These are phyloP conservation scores for Drosophila seguyi DNA, from an alignment of 1,140 invertebrate species.

Conservation along the genomic window DNA sequence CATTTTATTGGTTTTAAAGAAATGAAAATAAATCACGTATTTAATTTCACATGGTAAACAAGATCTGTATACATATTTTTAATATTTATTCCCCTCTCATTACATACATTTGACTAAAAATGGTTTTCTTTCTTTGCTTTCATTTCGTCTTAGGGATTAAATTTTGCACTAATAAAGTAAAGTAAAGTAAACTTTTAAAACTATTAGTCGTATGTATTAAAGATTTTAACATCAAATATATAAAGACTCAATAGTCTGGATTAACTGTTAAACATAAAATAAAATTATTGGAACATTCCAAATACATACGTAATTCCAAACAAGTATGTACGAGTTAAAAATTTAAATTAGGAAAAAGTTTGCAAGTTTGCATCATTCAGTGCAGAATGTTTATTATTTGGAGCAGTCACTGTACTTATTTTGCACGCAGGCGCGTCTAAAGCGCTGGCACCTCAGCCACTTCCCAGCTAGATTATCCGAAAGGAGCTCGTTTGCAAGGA, in stretches of 20 bases:
- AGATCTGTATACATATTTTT: background rate
- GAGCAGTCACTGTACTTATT: conserved; percentile 4
- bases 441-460: conserved; percentile 8
- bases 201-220: too few species aligned
- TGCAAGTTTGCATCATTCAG: too few species aligned
- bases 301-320: background rate
- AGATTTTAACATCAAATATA: background rate
- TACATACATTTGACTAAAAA: background rate
- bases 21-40: background rate
- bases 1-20: background rate
- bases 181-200: background rate
- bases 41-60: background rate
- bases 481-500: conserved; percentile 48
- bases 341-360: too few species aligned
- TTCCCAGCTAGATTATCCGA: background rate
- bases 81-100: background rate
- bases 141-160: background rate
- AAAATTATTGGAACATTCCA: background rate
- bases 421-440: conserved; percentile 55
- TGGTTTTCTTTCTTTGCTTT: background rate
- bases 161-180: background rate
- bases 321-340: too few species aligned
- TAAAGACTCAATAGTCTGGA: background rate
- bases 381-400: background rate
- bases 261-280: background rate